Evolutionary conservation across 2,113 vertebrate species (phyloP).

Genomic region (Pholis gunnellus): DNA sequence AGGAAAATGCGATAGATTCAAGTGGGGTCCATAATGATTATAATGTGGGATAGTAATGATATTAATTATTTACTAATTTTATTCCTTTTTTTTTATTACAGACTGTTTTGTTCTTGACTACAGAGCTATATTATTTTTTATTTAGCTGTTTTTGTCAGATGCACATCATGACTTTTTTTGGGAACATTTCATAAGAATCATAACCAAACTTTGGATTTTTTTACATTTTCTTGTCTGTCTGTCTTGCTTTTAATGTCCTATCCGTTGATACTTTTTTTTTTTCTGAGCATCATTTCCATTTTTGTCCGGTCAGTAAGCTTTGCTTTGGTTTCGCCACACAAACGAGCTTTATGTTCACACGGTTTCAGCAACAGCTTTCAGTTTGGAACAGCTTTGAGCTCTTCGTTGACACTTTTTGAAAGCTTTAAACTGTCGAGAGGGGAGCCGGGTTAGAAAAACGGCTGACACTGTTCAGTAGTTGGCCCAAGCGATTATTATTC

Average conservation of each 20-base stretch:
- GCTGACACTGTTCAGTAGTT: not conserved
- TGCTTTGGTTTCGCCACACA: not conserved
- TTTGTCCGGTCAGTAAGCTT: conserved; percentile 31
- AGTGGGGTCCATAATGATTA: conserved; percentile 60
- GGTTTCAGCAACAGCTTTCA: not conserved
- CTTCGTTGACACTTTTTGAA: not conserved
- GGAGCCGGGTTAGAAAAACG: not conserved
- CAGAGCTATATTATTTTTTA: conserved; percentile 68
- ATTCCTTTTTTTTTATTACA: conserved; percentile 65
- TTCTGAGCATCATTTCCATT: conserved; percentile 13
- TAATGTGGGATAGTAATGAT: conserved; percentile 64
- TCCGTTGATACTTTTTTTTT: conserved; percentile 3
- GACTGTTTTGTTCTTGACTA: conserved; percentile 56
- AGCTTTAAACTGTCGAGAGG: conserved; percentile 18
- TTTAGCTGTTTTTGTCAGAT: conserved; percentile 48
- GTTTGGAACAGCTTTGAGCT: not conserved
- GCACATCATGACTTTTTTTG: conserved; percentile 31
- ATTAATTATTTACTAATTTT: conserved; percentile 68
- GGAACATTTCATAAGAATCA: conserved; percentile 43
- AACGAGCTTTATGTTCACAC: not conserved
- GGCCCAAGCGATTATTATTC: not conserved
- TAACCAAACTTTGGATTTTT: conserved; percentile 33
- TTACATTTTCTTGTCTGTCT: conserved; percentile 18
- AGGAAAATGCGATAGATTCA: conserved; percentile 36
- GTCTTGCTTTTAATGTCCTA: conserved; percentile 25